Conservation (phyloP, 2,888 invertebrate genomes). For the Epirrhoe alternata region DNA sequence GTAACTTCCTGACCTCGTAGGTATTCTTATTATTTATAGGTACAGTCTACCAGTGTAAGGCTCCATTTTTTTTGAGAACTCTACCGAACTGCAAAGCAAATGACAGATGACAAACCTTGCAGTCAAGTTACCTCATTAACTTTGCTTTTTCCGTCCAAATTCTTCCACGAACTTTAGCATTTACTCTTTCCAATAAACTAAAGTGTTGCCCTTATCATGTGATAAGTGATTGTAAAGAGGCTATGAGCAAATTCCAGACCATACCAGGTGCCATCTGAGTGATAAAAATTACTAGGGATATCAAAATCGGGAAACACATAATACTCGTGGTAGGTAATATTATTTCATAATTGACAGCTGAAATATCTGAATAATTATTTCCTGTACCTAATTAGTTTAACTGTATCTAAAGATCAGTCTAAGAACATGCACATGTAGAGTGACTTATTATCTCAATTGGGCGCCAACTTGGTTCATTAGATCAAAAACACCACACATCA, state of each 20-base stretch:
- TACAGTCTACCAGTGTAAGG: background rate
- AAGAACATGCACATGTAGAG: conserved; percentile 14
- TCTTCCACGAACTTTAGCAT: background rate
- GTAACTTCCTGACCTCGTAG: conserved; percentile 24
- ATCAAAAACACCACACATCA: conserved; percentile 18
- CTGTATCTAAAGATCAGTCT: conserved; percentile 8
- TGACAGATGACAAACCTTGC: background rate
- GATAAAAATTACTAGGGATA: no score
- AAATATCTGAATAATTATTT: conserved; percentile 8
- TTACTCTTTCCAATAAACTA: background rate
- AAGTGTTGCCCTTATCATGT: no score
- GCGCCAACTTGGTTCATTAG: conserved; percentile 26
- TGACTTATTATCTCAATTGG: conserved; percentile 29
- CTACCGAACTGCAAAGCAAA: background rate
- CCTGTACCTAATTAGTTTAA: conserved; percentile 9
- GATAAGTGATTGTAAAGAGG: background rate
- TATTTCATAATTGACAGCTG: background rate
- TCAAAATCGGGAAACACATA: no score
- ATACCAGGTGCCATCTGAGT: no score
- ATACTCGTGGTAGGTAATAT: background rate
- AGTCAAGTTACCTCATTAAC: background rate
- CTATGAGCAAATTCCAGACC: background rate
- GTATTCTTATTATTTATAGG: background rate
- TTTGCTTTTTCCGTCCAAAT: background rate
- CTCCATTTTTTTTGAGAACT: background rate